Percentiles rank a stretch among this genome's conserved stretches.
Evolutionary conservation across 1,140 invertebrate genomes (phyloP).

Genomic region (Drosophila bipectinata): DNA sequence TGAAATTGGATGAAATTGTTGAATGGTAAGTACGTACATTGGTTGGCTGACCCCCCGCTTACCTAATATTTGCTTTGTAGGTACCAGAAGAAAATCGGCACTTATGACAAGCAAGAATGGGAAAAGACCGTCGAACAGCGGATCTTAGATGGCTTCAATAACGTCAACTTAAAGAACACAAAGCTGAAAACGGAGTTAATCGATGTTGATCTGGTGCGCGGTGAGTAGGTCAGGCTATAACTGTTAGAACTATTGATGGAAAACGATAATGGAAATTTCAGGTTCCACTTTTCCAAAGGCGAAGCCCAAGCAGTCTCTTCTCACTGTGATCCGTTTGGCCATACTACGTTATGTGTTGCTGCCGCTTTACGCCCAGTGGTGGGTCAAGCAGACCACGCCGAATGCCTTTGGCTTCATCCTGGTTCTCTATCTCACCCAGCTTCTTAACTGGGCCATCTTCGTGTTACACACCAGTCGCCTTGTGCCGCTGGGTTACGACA

Average conservation of each 20-base stretch:
- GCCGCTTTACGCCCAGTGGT: conserved; percentile 93
- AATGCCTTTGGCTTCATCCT: conserved; percentile 90
- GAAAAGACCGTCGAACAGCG: conserved; percentile 96
- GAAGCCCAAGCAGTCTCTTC: conserved; percentile 94
- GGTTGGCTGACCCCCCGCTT: not conserved
- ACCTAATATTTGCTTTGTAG: conserved; percentile 83
- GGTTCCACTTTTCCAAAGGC: conserved; percentile 97
- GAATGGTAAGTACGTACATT: conserved; percentile 65
- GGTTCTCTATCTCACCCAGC: conserved; percentile 90
- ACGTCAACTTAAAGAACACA: conserved; percentile 93
- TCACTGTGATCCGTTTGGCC: conserved; percentile 91
- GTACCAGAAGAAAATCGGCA: conserved; percentile 97
- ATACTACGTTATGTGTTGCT: conserved; percentile 91
- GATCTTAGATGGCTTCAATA: conserved; percentile 92
- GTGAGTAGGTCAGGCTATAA: conserved; percentile 70
- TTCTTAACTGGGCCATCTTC: conserved; percentile 88
- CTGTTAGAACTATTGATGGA: not conserved
- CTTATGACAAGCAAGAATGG: conserved; percentile 98
- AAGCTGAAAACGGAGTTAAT: conserved; percentile 96
- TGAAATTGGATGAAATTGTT: conserved; percentile 84
- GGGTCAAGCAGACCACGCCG: conserved; percentile 93
- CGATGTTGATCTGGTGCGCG: conserved; percentile 97
- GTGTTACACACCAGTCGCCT: conserved; percentile 84
- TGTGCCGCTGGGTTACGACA: conserved; percentile 39
- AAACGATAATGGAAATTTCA: conserved; percentile 66